phyloP scores from a whole-genome alignment of 1,140 invertebrate genomes.

The Drosophila kikkawai region DNA sequence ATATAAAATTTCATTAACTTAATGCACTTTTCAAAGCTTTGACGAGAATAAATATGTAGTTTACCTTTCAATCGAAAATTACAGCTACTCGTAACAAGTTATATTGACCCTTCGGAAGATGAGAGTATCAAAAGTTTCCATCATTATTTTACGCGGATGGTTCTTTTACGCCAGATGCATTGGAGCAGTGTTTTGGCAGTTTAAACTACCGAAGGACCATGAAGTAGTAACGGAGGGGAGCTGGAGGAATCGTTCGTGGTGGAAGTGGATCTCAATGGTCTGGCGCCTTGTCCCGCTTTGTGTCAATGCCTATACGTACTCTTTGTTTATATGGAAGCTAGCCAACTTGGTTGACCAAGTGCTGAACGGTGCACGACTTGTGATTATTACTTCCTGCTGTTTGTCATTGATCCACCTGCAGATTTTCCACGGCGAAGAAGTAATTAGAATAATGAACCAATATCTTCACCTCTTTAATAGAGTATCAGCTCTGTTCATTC shows the following conservation, averaged over 20 bases:
- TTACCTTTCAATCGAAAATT: background rate
- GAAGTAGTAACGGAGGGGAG: background rate
- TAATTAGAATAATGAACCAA: slow-evolving; percentile 45
- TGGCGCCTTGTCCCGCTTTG: background rate
- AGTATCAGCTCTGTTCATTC: slow-evolving; percentile 4
- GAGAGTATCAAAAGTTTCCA: background rate
- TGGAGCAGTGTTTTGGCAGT: slow-evolving; percentile 13
- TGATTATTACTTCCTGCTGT: background rate
- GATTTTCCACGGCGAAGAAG: slow-evolving; percentile 21
- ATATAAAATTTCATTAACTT: background rate
- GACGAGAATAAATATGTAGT: background rate
- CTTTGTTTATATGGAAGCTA: background rate
- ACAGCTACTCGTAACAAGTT: background rate
- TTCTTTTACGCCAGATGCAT: slow-evolving; percentile 5
- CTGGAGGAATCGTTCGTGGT: background rate
- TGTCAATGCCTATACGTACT: background rate
- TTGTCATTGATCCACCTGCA: slow-evolving; percentile 36
- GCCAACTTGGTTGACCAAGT: background rate
- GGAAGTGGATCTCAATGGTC: background rate
- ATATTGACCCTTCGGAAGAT: background rate
- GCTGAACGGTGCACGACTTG: slow-evolving; percentile 2
- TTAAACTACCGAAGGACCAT: background rate
- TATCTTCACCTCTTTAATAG: slow-evolving; percentile 35
- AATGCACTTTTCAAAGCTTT: background rate
- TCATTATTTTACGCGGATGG: background rate